phyloP scores from a whole-genome alignment of 2,797 vertebrate genomes.

The Fringilla coelebs region DNA sequence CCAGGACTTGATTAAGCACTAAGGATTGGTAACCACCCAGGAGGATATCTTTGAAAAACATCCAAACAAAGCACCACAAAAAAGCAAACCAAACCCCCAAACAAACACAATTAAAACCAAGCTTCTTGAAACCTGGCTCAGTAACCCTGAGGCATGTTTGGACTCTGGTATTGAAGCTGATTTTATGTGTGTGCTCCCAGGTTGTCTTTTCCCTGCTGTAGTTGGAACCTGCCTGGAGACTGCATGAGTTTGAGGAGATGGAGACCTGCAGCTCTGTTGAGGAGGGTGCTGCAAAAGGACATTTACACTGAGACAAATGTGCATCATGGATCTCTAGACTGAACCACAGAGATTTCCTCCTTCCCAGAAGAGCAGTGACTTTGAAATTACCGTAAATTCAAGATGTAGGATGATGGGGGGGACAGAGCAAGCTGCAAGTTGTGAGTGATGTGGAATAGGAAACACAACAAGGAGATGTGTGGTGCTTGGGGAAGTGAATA shows the following conservation, averaged over 20 bases:
- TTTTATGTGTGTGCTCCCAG: neutral
- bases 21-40: neutral
- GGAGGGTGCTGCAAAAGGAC: neutral
- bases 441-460: neutral
- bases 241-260: neutral
- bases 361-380: neutral
- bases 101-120: neutral
- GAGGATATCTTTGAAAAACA: neutral
- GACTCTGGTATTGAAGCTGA: neutral
- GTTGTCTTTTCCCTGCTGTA: neutral
- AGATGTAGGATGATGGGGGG: neutral
- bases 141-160: neutral
- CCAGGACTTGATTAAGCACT: neutral
- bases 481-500: rapidly evolving
- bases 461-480: neutral
- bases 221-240: neutral
- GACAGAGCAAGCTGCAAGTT: neutral
- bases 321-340: neutral
- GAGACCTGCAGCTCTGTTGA: neutral
- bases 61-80: neutral
- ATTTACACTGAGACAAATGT: rapidly evolving
- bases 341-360: neutral
- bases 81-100: neutral
- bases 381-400: neutral
- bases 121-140: neutral